These are phyloP conservation scores for Sipha maydis DNA, from an alignment of 2,888 invertebrate species.

Conservation along the genomic window DNA sequence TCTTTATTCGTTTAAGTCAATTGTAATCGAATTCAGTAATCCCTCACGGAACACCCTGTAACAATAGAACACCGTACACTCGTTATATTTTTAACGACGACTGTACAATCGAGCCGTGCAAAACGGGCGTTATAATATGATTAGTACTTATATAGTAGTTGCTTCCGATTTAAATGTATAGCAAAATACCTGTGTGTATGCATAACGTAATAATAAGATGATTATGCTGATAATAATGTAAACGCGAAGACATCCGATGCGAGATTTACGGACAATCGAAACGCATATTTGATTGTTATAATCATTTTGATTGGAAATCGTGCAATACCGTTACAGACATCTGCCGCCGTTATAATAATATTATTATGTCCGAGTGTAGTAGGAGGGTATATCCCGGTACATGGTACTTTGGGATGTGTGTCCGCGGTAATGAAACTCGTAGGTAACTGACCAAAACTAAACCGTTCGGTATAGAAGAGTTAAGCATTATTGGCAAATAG, in stretches of 20 bases:
- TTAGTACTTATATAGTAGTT: too few species aligned
- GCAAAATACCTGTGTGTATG: too few species aligned
- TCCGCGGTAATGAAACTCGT: background rate
- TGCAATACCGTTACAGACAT: background rate
- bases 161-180: too few species aligned
- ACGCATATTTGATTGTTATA: background rate
- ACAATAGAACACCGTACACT: too few species aligned
- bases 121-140: background rate
- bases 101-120: background rate
- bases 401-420: background rate
- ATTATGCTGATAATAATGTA: background rate
- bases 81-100: background rate
- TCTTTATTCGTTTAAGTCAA: too few species aligned
- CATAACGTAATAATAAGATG: too few species aligned
- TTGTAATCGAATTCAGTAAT: too few species aligned
- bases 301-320: slow-evolving; percentile 24
- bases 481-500: too few species aligned
- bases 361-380: too few species aligned
- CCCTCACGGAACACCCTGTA: too few species aligned
- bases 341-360: too few species aligned
- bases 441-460: slow-evolving; percentile 36
- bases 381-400: background rate
- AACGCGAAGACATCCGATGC: background rate
- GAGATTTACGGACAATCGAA: background rate
- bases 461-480: background rate